phyloP scores from a whole-genome alignment of 1,140 invertebrate genomes.

The Physella acuta region DNA sequence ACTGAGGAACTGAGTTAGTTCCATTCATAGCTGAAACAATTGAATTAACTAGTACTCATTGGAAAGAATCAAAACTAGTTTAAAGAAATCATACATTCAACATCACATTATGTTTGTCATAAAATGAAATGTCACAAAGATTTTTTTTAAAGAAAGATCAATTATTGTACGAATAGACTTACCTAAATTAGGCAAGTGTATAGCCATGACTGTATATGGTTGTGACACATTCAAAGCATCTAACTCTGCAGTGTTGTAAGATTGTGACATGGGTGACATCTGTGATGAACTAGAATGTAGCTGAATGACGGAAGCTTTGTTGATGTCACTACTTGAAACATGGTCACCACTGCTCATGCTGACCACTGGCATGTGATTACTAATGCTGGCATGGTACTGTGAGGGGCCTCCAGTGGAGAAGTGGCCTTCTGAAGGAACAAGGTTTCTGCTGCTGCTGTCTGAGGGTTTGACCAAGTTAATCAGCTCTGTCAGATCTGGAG shows the following conservation, averaged over 20 bases:
- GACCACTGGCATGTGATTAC: conserved; percentile 1
- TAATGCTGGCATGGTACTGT: not conserved
- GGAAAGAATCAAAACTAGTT: too few relatives aligned
- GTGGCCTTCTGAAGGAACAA: not conserved
- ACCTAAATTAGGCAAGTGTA: conserved; percentile 23
- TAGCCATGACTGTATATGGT: conserved; percentile 21
- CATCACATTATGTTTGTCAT: too few relatives aligned
- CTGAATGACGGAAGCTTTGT: not conserved
- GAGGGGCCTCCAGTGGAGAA: not conserved
- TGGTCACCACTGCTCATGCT: not conserved
- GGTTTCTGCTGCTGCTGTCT: not conserved
- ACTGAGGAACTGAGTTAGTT: conserved; percentile 9
- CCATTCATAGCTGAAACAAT: conserved; percentile 6
- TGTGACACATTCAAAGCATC: conserved; percentile 18
- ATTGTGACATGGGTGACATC: not conserved
- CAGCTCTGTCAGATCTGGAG: conserved; percentile 22
- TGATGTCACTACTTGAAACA: not conserved
- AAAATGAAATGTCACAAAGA: too few relatives aligned
- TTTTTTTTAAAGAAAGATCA: too few relatives aligned
- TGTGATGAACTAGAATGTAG: not conserved
- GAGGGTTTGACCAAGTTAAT: conserved; percentile 23
- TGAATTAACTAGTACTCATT: too few relatives aligned
- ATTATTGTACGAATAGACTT: too few relatives aligned
- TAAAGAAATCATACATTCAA: too few relatives aligned
- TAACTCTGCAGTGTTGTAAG: not conserved